Percentiles rank a stretch among this genome's conserved stretches.
phyloP scores from a whole-genome alignment of 2,113 vertebrate genomes.

The Monarcha castaneiventris region DNA sequence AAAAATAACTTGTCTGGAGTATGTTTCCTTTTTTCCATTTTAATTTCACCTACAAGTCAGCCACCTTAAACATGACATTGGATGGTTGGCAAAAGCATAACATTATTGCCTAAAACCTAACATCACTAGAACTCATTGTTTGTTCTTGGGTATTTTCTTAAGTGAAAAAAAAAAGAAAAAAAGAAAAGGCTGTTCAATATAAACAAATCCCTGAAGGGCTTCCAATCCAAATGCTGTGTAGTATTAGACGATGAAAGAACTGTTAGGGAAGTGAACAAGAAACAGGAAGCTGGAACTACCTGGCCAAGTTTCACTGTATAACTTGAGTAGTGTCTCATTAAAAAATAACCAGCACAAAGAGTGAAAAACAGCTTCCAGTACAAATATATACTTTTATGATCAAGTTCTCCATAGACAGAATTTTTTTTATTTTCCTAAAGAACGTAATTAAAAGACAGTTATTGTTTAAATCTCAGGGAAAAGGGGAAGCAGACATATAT shows the following conservation, averaged over 20 bases:
- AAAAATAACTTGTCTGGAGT: neutral
- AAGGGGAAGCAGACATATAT: neutral
- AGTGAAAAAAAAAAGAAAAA: neutral
- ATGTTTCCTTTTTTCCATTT: conserved; percentile 14
- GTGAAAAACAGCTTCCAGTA: conserved; percentile 12
- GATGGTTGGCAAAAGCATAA: neutral
- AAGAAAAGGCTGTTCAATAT: neutral
- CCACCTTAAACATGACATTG: neutral
- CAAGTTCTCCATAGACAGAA: neutral
- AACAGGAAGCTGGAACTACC: conserved; percentile 19
- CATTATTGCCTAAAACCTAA: neutral
- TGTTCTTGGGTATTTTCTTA: neutral
- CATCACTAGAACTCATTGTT: neutral
- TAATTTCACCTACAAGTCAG: neutral
- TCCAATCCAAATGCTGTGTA: neutral
- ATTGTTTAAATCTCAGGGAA: neutral
- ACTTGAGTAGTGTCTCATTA: neutral
- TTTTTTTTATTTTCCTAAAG: neutral
- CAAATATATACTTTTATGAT: neutral
- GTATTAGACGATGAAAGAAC: conserved; percentile 14
- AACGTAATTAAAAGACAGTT: neutral
- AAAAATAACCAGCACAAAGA: neutral
- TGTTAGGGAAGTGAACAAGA: conserved; percentile 1
- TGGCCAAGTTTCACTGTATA: conserved; percentile 21
- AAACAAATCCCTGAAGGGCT: conserved; percentile 7